A percentile compares a stretch with the other conserved stretches of the same genome.
Evolutionary conservation across 2,888 invertebrate genomes (phyloP).

Genomic region (Pachydiplax longipennis): DNA sequence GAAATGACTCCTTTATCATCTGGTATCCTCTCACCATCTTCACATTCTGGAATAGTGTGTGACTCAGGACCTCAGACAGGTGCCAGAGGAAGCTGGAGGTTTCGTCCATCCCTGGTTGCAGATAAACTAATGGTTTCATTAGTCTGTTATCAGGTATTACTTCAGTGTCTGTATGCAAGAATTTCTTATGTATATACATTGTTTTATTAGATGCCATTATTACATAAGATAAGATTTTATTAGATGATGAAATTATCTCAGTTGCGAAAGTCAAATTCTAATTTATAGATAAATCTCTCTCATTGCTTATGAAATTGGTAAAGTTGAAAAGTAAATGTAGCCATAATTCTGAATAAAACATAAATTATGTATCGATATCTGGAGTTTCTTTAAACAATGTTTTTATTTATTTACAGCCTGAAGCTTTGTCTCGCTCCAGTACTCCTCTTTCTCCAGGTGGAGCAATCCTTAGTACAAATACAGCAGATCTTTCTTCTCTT

Average conservation of each 20-base stretch:
- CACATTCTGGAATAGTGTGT: slow-evolving; percentile 26
- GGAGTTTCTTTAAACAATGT: slow-evolving; percentile 13
- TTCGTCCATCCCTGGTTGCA: slow-evolving; percentile 73
- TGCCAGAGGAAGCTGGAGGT: slow-evolving; percentile 58
- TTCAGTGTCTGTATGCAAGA: not conserved
- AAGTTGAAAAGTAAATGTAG: too few relatives aligned
- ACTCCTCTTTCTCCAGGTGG: slow-evolving; percentile 83
- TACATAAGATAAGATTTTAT: too few relatives aligned
- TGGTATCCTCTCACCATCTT: slow-evolving; percentile 11
- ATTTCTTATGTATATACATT: not conserved
- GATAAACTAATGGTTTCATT: slow-evolving; percentile 81
- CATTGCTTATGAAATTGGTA: too few relatives aligned
- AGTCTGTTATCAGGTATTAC: slow-evolving; percentile 77
- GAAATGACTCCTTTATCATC: slow-evolving; percentile 25
- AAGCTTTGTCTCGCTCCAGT: slow-evolving; percentile 82
- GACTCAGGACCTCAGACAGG: slow-evolving; percentile 60
- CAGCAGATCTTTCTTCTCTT: slow-evolving; percentile 62
- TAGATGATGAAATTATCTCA: too few relatives aligned
- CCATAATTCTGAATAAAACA: too few relatives aligned
- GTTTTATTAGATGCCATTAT: too few relatives aligned
- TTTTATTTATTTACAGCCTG: slow-evolving; percentile 66
- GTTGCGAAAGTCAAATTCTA: too few relatives aligned
- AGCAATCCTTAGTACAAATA: slow-evolving; percentile 59
- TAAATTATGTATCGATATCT: not conserved
- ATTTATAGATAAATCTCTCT: too few relatives aligned